Conservation (phyloP, 1,140 invertebrate species). For the Cardiocondyla obscurior region DNA sequence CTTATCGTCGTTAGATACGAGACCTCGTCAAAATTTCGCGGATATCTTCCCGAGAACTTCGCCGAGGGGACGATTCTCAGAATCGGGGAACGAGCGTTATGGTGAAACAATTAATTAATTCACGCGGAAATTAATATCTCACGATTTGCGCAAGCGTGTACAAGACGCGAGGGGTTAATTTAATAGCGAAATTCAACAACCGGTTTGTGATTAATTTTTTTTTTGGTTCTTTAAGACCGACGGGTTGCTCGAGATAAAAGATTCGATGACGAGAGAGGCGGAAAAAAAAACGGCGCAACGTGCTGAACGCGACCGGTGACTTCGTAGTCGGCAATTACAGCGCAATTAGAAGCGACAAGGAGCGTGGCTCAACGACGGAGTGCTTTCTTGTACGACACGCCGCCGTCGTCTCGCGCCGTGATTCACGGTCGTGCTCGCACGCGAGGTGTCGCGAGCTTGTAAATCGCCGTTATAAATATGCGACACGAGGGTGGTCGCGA, state of each 20-base stretch:
- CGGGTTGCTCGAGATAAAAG: background rate
- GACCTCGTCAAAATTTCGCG: constrained; percentile 13
- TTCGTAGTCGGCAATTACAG: constrained; percentile 38
- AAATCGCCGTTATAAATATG: constrained; percentile 33
- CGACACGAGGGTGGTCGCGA: constrained; percentile 6
- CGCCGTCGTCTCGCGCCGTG: background rate
- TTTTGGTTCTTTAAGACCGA: background rate
- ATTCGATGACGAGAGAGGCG: background rate
- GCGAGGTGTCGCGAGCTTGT: constrained; percentile 18
- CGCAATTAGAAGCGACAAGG: constrained; percentile 44
- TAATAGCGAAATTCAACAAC: background rate
- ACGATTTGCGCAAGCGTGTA: too few relatives aligned
- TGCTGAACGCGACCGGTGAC: background rate
- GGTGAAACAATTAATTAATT: constrained; percentile 15
- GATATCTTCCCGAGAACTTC: constrained; percentile 10
- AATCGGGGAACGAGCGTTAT: background rate
- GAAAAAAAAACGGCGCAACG: background rate
- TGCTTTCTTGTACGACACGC: constrained; percentile 25
- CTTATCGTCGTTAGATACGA: constrained; percentile 2
- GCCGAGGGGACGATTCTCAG: background rate
- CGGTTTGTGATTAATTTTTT: too few relatives aligned
- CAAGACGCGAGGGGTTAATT: too few relatives aligned
- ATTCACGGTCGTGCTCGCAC: constrained; percentile 38
- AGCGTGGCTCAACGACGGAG: constrained; percentile 2
- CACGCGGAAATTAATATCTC: background rate